Conservation (phyloP, 2,888 invertebrate species). For the Harmothoe impar region DNA sequence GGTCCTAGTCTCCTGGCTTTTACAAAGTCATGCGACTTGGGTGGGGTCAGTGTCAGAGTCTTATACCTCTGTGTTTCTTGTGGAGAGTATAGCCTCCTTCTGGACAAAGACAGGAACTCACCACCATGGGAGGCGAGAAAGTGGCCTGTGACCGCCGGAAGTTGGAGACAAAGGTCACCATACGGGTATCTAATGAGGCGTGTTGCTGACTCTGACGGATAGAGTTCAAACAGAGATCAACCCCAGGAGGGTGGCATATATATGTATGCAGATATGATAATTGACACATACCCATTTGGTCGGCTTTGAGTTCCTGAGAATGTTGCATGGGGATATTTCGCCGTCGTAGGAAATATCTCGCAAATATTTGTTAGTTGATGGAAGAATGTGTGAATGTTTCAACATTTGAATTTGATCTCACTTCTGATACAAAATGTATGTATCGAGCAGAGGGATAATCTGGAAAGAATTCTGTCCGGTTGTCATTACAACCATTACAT, state of each 20-base stretch:
- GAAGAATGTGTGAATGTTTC: no score
- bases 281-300: neutral
- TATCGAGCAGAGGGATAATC: no score
- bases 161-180: conserved; percentile 24
- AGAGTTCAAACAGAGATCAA: conserved; percentile 20
- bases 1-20: neutral
- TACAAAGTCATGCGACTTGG: conserved; percentile 33
- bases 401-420: no score
- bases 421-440: no score
- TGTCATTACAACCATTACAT: no score
- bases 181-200: conserved; percentile 34
- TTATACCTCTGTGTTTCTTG: neutral
- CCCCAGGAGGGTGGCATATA: neutral
- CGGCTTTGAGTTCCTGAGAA: no score
- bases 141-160: neutral
- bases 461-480: no score
- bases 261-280: neutral
- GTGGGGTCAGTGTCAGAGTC: neutral
- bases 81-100: neutral
- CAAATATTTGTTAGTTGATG: no score
- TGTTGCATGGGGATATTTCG: no score
- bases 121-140: conserved; percentile 18
- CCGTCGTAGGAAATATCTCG: no score
- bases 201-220: neutral
- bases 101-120: conserved; percentile 3